phyloP scores from a whole-genome alignment of 2,113 vertebrate species.

The Daubentonia madagascariensis region DNA sequence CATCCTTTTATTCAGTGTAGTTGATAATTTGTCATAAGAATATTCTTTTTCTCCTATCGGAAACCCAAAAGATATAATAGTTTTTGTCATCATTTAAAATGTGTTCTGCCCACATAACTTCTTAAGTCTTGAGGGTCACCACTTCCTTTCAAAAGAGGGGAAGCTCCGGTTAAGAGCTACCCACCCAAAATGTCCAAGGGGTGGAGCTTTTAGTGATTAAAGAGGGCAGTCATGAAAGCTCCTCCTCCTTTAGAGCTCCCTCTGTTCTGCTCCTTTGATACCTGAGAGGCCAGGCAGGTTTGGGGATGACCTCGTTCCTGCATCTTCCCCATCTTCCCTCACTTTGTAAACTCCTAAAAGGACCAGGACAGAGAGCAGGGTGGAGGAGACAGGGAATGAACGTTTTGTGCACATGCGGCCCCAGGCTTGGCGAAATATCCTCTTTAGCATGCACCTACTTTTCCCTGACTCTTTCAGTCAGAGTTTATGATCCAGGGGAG shows the following conservation, averaged over 20 bases:
- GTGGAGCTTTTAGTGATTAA: neutral
- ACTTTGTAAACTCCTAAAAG: neutral
- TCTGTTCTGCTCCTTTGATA: neutral
- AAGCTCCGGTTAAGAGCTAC: neutral
- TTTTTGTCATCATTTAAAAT: neutral
- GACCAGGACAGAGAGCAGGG: neutral
- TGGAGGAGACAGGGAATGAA: neutral
- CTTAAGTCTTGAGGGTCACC: neutral
- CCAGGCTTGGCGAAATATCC: neutral
- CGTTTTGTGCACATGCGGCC: neutral
- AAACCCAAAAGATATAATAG: neutral
- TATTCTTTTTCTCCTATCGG: neutral
- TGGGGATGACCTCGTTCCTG: neutral
- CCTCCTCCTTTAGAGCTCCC: neutral
- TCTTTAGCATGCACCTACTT: neutral
- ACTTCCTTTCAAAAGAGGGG: neutral
- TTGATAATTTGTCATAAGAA: neutral
- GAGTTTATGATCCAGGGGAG: neutral
- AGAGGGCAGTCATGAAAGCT: neutral
- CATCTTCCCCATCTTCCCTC: neutral
- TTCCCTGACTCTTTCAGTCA: neutral
- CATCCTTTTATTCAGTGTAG: neutral
- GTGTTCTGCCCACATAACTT: neutral
- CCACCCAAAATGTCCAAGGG: neutral
- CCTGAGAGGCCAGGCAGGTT: neutral